Evolutionary conservation across 2,113 vertebrate species (phyloP), one percentile per base, ranked within the genome.

Genomic region (Carassius gibelio): DNA sequence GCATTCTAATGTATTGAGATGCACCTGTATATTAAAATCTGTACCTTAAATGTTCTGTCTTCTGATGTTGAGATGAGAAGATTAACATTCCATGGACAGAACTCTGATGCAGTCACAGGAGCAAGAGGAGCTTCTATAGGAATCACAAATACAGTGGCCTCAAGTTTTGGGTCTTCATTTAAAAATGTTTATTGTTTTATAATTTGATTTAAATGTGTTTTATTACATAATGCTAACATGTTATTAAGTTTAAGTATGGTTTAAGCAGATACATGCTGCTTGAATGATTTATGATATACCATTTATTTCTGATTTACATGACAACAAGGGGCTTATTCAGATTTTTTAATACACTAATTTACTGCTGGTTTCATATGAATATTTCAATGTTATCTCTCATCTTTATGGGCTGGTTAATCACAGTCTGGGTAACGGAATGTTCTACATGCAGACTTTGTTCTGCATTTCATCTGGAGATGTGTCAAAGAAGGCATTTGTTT

Each of bases 1-100:
- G 0, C 30, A 30, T 30, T 30, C 30, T 30, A 30, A 30, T 30
- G 1, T 30, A 30, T 30, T 30, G 30, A 30, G 30, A 30, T 30
- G 30, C 30, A 30, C 30, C 30, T 30, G 30, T 30, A 30, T 30
- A 30, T 30, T 50, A 50, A 50, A 50, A 50, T 52, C 1, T 72
- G 17, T 85, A 92, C 89, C 94, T 93, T 94, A 92, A 97, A 97
- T 91, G 96, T 96, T 86, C 96, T 94, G 89, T 98, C 97, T 89
- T 98, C 96, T 87, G 97, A 98, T 21, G 94, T 93, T 0, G 96
- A 97, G 89, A 97, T 30, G 4, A 98, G 81, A 57, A 93, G 71
- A 21, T 90, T 90, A 84, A 91, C 81, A 77, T 94, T 89, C 97
- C 95, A 96, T 0, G 95, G 88, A 84, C 95, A 97, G 89, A 98